Conservation (phyloP, 2,113 vertebrate genomes). For the Mastomys coucha region DNA sequence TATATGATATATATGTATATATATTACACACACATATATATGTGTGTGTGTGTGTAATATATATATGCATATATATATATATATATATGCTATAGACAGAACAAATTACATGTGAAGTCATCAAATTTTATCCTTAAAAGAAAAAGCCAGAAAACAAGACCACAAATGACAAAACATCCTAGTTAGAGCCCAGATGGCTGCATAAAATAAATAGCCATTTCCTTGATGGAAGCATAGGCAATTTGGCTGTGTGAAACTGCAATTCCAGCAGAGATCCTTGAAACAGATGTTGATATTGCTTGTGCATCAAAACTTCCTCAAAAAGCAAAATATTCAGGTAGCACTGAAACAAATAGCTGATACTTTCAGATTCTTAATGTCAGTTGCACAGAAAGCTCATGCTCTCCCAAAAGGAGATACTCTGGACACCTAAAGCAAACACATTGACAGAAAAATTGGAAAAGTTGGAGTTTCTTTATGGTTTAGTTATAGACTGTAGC, state of each 20-base stretch:
- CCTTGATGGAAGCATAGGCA: slow-evolving; percentile 88
- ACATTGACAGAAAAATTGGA: not conserved
- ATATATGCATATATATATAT: slow-evolving; percentile 5
- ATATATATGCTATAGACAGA: slow-evolving; percentile 69
- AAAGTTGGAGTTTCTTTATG: not conserved
- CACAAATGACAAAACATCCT: slow-evolving; percentile 88
- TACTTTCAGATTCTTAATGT: slow-evolving; percentile 74
- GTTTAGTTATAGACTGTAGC: slow-evolving; percentile 9
- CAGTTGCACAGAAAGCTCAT: slow-evolving; percentile 42
- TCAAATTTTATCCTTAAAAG: slow-evolving; percentile 83
- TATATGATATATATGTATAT: not conserved
- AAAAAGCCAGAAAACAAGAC: slow-evolving; percentile 86
- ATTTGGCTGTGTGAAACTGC: slow-evolving; percentile 89
- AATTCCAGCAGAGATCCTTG: slow-evolving; percentile 89
- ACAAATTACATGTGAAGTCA: slow-evolving; percentile 84
- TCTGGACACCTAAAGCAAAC: not conserved
- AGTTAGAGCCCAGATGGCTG: slow-evolving; percentile 90
- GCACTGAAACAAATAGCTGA: slow-evolving; percentile 76
- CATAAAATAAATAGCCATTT: slow-evolving; percentile 92
- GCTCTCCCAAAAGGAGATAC: slow-evolving; percentile 46
- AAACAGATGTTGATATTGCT: slow-evolving; percentile 92
- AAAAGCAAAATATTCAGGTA: slow-evolving; percentile 91
- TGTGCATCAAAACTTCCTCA: slow-evolving; percentile 87
- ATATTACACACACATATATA: not conserved
- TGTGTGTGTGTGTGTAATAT: not conserved